Evolutionary conservation across 2,797 vertebrate genomes (phyloP).

Genomic region (Trichosurus vulpecula): DNA sequence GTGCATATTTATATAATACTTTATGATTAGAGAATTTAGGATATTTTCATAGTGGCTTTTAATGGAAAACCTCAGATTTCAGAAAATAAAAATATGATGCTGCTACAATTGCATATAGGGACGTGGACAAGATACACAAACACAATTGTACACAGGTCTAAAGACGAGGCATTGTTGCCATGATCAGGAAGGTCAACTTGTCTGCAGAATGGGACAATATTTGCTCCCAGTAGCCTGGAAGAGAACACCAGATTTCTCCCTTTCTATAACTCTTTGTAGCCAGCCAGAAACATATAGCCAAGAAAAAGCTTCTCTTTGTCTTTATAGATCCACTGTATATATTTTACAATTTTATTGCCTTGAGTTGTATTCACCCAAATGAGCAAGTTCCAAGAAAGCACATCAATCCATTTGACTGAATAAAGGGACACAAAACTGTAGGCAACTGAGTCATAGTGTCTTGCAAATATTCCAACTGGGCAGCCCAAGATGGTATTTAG

Average conservation of each 20-base stretch:
- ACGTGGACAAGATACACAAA: conserved; percentile 19
- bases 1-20: conserved; percentile 32
- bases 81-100: conserved; percentile 2
- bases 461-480: not conserved
- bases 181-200: not conserved
- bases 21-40: conserved; percentile 33
- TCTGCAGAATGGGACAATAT: not conserved
- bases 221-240: not conserved
- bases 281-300: not conserved
- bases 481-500: not conserved
- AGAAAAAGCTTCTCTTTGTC: not conserved
- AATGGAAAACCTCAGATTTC: not conserved
- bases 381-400: not conserved
- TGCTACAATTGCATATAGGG: not conserved
- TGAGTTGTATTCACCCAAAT: not conserved
- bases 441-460: not conserved
- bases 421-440: not conserved
- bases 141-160: not conserved
- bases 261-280: not conserved
- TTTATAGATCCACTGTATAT: not conserved
- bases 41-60: conserved; percentile 21
- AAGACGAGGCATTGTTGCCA: not conserved
- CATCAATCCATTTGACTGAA: not conserved
- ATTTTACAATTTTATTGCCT: not conserved
- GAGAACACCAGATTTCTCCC: not conserved